Percentiles rank a stretch among this genome's conserved stretches.
phyloP scores from a whole-genome alignment of 2,113 vertebrate genomes.

The Caretta caretta region DNA sequence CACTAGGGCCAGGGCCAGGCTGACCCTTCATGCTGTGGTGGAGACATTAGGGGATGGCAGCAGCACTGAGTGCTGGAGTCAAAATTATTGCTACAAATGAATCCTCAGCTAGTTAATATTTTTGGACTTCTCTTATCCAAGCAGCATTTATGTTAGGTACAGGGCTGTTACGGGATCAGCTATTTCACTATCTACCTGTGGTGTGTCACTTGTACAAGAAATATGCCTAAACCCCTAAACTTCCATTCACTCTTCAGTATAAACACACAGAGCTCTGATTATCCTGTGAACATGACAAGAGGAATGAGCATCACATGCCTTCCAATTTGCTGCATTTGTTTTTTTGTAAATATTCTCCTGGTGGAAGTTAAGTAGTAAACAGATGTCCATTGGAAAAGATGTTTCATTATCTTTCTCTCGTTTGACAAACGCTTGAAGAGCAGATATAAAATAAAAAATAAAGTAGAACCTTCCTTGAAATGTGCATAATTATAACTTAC shows the following conservation, averaged over 20 bases:
- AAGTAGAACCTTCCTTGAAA: neutral
- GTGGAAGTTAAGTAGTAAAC: slow-evolving; percentile 64
- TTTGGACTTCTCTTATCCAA: neutral
- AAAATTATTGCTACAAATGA: neutral
- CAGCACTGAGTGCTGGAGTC: neutral
- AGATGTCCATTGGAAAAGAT: slow-evolving; percentile 57
- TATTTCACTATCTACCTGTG: neutral
- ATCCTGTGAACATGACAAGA: neutral
- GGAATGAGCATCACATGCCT: slow-evolving; percentile 8
- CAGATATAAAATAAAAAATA: accelerated
- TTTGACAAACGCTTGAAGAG: slow-evolving; percentile 57
- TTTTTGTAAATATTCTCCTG: slow-evolving; percentile 43
- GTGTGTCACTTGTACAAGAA: neutral
- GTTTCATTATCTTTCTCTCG: neutral
- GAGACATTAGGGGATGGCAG: neutral
- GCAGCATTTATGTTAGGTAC: neutral
- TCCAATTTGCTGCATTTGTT: slow-evolving; percentile 49
- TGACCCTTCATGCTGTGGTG: neutral
- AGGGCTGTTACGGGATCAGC: neutral
- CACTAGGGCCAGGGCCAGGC: neutral
- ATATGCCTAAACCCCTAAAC: slow-evolving; percentile 23
- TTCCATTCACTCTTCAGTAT: neutral
- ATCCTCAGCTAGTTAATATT: neutral
- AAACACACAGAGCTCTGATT: slow-evolving; percentile 18
- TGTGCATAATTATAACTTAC: neutral